Conservation (phyloP, 2,797 vertebrate species). For the Brotula barbata region DNA sequence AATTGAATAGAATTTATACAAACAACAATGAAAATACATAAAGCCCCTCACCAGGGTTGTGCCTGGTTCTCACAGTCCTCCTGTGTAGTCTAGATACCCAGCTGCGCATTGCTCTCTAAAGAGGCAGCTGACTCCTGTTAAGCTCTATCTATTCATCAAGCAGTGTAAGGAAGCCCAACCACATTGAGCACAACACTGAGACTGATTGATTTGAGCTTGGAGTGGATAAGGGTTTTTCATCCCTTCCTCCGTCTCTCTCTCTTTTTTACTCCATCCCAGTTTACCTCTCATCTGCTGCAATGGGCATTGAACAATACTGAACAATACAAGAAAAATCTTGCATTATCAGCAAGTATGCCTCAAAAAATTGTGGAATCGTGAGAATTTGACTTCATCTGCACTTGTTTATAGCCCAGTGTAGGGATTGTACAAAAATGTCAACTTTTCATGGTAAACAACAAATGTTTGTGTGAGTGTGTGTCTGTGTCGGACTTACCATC, state of each 20-base stretch:
- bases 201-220: slow-evolving; percentile 62
- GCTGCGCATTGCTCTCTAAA: slow-evolving; percentile 37
- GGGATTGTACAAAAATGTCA: slow-evolving; percentile 1
- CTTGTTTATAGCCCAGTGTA: no score
- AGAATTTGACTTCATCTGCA: slow-evolving; percentile 21
- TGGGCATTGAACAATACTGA: slow-evolving; percentile 16
- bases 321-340: slow-evolving; percentile 26
- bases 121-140: slow-evolving; percentile 58
- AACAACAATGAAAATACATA: slow-evolving; percentile 7
- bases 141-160: slow-evolving; percentile 59
- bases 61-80: slow-evolving; percentile 11
- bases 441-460: background rate
- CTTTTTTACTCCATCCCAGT: slow-evolving; percentile 4
- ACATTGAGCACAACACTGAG: slow-evolving; percentile 49
- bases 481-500: slow-evolving; percentile 81
- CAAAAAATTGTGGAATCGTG: slow-evolving; percentile 5
- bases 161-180: slow-evolving; percentile 36
- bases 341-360: slow-evolving; percentile 9
- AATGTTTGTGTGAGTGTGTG: background rate
- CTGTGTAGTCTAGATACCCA: slow-evolving; percentile 15
- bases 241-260: slow-evolving; percentile 21
- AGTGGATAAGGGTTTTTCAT: slow-evolving; percentile 49
- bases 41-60: background rate
- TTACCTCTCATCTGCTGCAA: slow-evolving; percentile 20
- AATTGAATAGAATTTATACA: no score